phyloP scores from a whole-genome alignment of 1,140 invertebrate species.

The Drosophila pectinifera region DNA sequence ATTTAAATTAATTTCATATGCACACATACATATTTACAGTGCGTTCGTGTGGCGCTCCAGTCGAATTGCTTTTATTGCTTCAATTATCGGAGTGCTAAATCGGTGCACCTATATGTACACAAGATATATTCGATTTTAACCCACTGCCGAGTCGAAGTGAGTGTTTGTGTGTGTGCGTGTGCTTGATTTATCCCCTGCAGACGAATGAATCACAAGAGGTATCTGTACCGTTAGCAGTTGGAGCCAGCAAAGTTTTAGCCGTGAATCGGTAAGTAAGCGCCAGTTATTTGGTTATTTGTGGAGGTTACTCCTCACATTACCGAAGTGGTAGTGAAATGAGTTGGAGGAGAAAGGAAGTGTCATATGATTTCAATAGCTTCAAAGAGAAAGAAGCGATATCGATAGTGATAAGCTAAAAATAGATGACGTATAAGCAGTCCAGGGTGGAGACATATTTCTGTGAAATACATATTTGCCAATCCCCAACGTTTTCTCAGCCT shows the following conservation, averaged over 20 bases:
- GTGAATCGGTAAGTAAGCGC: slow-evolving; percentile 18
- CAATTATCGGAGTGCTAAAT: slow-evolving; percentile 33
- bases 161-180: not conserved
- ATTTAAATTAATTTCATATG: slow-evolving; percentile 46
- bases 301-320: too few relatives aligned
- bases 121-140: slow-evolving; percentile 8
- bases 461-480: not conserved
- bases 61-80: slow-evolving; percentile 36
- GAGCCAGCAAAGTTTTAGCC: not conserved
- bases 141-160: slow-evolving; percentile 5
- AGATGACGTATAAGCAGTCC: not conserved
- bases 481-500: not conserved
- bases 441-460: not conserved
- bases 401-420: slow-evolving; percentile 12
- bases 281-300: not conserved
- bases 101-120: slow-evolving; percentile 1
- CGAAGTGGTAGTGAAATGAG: too few relatives aligned
- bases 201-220: slow-evolving; percentile 16
- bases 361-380: not conserved
- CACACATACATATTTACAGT: slow-evolving; percentile 4
- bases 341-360: not conserved
- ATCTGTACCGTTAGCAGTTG: slow-evolving; percentile 7
- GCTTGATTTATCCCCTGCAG: slow-evolving; percentile 13
- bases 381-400: not conserved
- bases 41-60: slow-evolving; percentile 53